Evolutionary conservation across 2,888 invertebrate species (phyloP).

Genomic region (Agriopis leucophaearia): DNA sequence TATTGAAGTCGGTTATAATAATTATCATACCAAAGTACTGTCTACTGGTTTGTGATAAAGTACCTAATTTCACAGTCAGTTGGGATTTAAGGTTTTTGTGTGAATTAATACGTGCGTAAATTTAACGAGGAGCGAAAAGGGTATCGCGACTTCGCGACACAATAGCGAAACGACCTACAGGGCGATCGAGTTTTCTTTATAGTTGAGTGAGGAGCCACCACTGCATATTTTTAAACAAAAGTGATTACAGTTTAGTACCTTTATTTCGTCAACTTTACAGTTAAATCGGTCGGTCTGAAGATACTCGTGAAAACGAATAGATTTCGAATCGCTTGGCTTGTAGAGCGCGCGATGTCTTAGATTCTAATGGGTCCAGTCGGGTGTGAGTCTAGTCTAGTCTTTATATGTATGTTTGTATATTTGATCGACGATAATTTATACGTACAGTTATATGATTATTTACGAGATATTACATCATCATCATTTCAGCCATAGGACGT

Average conservation of each 20-base stretch:
- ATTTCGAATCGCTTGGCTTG: too few species aligned
- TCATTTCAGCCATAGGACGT: too few species aligned
- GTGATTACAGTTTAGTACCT: not conserved
- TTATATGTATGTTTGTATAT: too few species aligned
- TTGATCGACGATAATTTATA: too few species aligned
- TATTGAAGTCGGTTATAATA: not conserved
- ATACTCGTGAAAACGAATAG: too few species aligned
- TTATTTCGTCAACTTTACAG: not conserved
- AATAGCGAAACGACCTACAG: not conserved
- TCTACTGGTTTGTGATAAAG: conserved; percentile 2
- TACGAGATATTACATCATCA: too few species aligned
- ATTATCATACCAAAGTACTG: conserved; percentile 2
- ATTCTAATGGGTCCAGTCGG: too few species aligned
- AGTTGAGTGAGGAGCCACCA: not conserved
- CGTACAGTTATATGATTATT: too few species aligned
- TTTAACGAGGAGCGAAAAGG: conserved; percentile 12
- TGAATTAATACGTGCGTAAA: conserved; percentile 17
- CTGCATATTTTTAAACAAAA: not conserved
- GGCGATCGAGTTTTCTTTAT: not conserved
- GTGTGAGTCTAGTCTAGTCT: too few species aligned
- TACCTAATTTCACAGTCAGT: conserved; percentile 13
- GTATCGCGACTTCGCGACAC: not conserved
- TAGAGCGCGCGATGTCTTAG: too few species aligned
- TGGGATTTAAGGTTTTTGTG: conserved; percentile 1
- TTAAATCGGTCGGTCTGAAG: too few species aligned